These are phyloP conservation scores for Eumaeus atala DNA, from an alignment of 1,140 invertebrate genomes.

Conservation along the genomic window DNA sequence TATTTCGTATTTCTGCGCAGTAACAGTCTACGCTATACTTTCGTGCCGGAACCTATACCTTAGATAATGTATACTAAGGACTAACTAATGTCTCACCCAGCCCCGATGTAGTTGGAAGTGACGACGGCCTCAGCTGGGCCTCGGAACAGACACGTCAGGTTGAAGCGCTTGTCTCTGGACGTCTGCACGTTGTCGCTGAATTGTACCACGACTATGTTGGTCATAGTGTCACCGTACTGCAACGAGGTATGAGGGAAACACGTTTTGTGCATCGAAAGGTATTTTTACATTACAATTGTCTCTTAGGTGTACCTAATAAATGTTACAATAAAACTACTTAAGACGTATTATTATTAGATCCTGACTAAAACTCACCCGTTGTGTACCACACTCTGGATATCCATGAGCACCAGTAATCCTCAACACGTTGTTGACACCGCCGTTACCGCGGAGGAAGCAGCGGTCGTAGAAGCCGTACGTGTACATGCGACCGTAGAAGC, in stretches of 20 bases:
- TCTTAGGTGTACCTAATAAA: no score
- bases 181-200: slow-evolving; percentile 95
- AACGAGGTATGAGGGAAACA: slow-evolving; percentile 2
- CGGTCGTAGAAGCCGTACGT: slow-evolving; percentile 93
- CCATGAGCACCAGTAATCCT: slow-evolving; percentile 91
- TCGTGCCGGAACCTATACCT: no score
- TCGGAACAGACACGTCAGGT: slow-evolving; percentile 91
- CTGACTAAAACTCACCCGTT: slow-evolving; percentile 78
- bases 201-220: slow-evolving; percentile 95
- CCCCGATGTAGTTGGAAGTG: slow-evolving; percentile 93
- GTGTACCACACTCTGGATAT: slow-evolving; percentile 93
- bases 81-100: slow-evolving; percentile 83
- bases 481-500: slow-evolving; percentile 92
- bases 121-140: slow-evolving; percentile 94
- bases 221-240: slow-evolving; percentile 93
- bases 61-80: no score
- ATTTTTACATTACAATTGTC: no score
- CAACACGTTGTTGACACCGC: slow-evolving; percentile 86
- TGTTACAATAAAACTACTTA: no score
- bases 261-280: slow-evolving; percentile 4
- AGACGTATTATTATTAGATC: no score
- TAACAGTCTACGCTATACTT: no score
- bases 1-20: no score
- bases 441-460: slow-evolving; percentile 93
- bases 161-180: slow-evolving; percentile 91